Base-by-base conservation (phyloP, 2,888 invertebrate genomes). In the Drosophila merina region DNA sequence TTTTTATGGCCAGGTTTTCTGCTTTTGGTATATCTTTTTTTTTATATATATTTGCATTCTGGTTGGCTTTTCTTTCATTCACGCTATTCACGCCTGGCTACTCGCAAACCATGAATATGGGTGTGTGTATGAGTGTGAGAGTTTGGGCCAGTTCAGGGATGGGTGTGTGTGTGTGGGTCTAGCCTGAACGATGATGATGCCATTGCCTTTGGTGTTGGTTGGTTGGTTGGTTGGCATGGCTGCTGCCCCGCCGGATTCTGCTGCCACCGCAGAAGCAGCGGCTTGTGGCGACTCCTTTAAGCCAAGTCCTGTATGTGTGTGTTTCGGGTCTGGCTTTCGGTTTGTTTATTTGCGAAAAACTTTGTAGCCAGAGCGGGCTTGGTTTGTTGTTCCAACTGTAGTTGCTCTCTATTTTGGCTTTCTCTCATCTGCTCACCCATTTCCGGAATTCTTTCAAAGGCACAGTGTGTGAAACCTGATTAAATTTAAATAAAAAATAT, bases 311-410 rank as follows among this genome's bases (percentile, higher is more conserved):
- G 30, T 50, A 26, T 54, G 54, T 56, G 12, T 57, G 47, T 63
- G 55, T 25, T 64, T 70, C 73, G 75, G 71, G 79, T 73, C 73
- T 68, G 77, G 48, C 57, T 45, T 57, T 74, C 72, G 75, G 75
- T 77, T 86, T 83, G 83, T 86, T 83, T 86, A 83, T 83, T 83
- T 83, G 83, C 70, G 69, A 80, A 82, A 73, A 76, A 75, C 59
- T 60, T 68, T 69, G 81, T 82, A 77, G 79, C 57, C 75, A 64
- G 48, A 55, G 56, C 51, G 58, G 57, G 75, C 68, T 52, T 73
- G 63, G 55, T 48, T 1, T 20, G 20, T 20, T 20, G 20, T 20
- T 20, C 71, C 48, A 50, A 51, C 57, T 55, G 54, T 52, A 73
- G 51, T 54, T 42, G 50, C 73, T 69, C 76, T 58, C 49, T 44